phyloP scores from a whole-genome alignment of 2,113 vertebrate species.

The Ceuthmochares aereus region DNA sequence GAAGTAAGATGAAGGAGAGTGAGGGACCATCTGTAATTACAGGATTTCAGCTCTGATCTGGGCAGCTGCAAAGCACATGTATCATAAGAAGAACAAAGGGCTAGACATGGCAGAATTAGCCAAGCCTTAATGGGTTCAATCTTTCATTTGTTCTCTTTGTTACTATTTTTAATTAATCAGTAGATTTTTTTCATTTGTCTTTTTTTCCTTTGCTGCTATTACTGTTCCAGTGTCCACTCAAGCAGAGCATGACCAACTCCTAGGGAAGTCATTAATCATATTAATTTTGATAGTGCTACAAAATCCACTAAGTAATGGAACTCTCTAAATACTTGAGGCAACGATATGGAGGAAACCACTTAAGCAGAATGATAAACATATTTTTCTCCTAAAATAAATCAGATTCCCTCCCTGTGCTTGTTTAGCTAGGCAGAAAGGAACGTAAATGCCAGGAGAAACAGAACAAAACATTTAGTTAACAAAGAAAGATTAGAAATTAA shows the following conservation, averaged over 20 bases:
- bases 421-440: not conserved
- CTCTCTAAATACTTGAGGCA: not conserved
- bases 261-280: not conserved
- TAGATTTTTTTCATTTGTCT: not conserved
- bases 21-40: constrained; percentile 5
- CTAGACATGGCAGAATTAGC: constrained; percentile 25
- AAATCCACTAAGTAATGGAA: not conserved
- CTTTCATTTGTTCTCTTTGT: constrained; percentile 16
- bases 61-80: constrained; percentile 26
- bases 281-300: not conserved
- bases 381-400: not conserved
- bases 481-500: not conserved
- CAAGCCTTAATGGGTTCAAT: not conserved
- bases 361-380: not conserved
- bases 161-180: constrained; percentile 18
- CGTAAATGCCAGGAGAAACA: not conserved
- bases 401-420: not conserved
- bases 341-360: not conserved
- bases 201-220: not conserved
- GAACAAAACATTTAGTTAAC: not conserved
- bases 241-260: not conserved
- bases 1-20: not conserved
- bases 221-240: not conserved
- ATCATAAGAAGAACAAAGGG: constrained; percentile 10
- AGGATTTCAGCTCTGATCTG: not conserved